Evolutionary conservation across 2,113 vertebrate species (phyloP).

Genomic region (Mesoclemmys tuberculata): DNA sequence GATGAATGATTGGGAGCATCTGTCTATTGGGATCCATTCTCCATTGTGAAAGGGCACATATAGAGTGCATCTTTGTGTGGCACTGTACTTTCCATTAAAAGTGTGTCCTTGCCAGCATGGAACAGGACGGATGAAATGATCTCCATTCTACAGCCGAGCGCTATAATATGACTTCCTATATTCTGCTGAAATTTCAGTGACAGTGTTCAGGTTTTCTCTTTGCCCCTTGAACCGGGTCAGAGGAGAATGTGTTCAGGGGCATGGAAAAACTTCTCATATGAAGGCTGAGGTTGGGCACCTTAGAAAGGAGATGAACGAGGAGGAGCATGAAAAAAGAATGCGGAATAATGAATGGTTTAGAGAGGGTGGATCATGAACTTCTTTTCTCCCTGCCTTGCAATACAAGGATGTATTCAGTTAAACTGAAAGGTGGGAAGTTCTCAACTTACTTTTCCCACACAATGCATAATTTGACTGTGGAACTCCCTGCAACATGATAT

Average conservation of each 20-base stretch:
- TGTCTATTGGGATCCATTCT: background rate
- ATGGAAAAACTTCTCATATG: background rate
- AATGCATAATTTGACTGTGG: background rate
- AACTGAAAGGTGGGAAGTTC: background rate
- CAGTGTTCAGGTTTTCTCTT: background rate
- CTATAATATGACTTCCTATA: background rate
- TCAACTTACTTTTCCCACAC: fast-evolving
- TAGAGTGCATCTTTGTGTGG: background rate
- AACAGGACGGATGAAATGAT: background rate
- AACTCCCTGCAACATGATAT: background rate
- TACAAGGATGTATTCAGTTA: background rate
- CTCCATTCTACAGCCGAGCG: background rate
- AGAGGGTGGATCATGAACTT: background rate
- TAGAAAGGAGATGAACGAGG: background rate
- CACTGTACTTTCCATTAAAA: fast-evolving
- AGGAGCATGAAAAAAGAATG: background rate
- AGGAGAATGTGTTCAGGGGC: background rate
- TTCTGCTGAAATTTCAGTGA: background rate
- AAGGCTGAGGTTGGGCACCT: background rate
- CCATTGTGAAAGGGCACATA: background rate
- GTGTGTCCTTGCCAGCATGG: background rate
- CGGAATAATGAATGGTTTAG: background rate
- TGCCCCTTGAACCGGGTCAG: fast-evolving
- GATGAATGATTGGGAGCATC: fast-evolving
- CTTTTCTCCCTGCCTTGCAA: background rate